Evolutionary conservation across 1,140 invertebrate genomes (phyloP), one percentile per base, ranked within the genome.

Genomic region (Ceratosolen solmsi): DNA sequence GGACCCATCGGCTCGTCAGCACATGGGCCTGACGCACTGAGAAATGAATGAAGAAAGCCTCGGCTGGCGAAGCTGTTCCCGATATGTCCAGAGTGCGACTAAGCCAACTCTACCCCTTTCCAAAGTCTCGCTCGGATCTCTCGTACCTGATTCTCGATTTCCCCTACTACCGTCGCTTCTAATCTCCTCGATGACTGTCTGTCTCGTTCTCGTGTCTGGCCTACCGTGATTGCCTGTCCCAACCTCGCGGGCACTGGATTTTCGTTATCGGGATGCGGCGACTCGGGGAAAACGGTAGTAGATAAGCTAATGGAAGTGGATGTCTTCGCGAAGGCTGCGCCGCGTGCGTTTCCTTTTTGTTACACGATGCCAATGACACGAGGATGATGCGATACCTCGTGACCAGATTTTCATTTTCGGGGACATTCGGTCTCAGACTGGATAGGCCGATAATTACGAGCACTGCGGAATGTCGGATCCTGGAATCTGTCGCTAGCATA

Each of bases 281-380:
- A 41, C n/a, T 7, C n/a, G 38, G 41, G 70, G 11, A 20, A 46
- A 49, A 30, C 38, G 70, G 70, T 49, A 72, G 41, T 49, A 27
- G 41, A 72, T 72, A 49, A 72, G 38, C 46, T 72, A 72, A 72
- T 72, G 41, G 70, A 72, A 72, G 38, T 72, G 41, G 41, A 72
- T 51, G 46, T 1, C 27, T 49, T 49, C 9, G 17, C 8, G 41
- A 49, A 46, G 46, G 41, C 27, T 38, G 63, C 15, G 7, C 3
- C 0, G 63, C 15, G 15, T n/a, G 33, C 3, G 33, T 68, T 68
- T 68, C 30, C 60, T 63, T 15, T 15, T 33, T 11, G 13, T 25
- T 33, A 36, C 60, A 0, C 33, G 63, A 38, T 68, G 33, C 63
- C 63, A 68, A 38, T 68, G 63, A 38, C 63, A 68, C 63, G 20